Percentiles rank a stretch among this genome's conserved stretches.
These are phyloP conservation scores for Nephrotoma appendiculata DNA, from an alignment of 2,888 invertebrate genomes.

Conservation along the genomic window DNA sequence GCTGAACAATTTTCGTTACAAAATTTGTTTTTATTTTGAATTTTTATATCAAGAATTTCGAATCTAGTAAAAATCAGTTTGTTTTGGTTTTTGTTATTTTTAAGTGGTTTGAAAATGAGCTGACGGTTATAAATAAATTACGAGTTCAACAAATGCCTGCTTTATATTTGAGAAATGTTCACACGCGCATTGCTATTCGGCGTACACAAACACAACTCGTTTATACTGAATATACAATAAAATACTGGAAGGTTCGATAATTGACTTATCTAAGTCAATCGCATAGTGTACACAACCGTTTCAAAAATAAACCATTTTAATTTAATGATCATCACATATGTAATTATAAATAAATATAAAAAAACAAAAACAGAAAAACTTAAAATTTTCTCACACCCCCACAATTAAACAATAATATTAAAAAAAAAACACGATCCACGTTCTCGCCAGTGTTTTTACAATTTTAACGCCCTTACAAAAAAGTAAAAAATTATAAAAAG, in stretches of 20 bases:
- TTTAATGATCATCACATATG: neutral
- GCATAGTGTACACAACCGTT: neutral
- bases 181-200: too few species aligned
- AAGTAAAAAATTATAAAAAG: neutral
- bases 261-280: neutral
- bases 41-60: neutral
- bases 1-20: too few species aligned
- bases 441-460: neutral
- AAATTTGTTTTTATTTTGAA: too few species aligned
- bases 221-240: neutral
- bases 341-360: neutral
- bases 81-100: neutral
- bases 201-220: neutral
- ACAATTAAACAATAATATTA: neutral
- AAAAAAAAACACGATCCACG: neutral
- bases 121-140: neutral
- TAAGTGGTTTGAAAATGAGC: neutral
- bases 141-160: neutral
- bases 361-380: neutral
- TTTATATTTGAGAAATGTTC: neutral
- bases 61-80: neutral
- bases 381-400: neutral
- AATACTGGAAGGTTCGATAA: too few species aligned
- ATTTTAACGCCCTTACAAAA: neutral
- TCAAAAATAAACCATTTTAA: neutral